Evolutionary conservation across 2,888 invertebrate species (phyloP).

Genomic region (Drosophila pegasa): DNA sequence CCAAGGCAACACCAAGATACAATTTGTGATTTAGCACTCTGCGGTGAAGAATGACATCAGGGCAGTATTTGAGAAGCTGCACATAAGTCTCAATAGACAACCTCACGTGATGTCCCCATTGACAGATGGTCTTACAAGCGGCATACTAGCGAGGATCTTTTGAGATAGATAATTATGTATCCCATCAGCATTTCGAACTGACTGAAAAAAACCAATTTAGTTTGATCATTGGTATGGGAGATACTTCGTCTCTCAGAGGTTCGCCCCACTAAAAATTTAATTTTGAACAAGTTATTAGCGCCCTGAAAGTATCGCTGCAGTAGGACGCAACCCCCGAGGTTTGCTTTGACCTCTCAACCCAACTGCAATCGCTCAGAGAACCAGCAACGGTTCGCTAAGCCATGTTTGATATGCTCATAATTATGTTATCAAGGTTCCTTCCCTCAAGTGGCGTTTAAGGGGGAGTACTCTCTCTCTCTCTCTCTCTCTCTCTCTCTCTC

Average conservation of each 20-base stretch:
- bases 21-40: no score
- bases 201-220: background rate
- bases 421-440: constrained; percentile 78
- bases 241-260: no score
- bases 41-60: no score
- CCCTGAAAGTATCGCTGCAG: background rate
- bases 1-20: no score
- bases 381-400: constrained; percentile 45
- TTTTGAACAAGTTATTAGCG: background rate
- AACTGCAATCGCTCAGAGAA: constrained; percentile 6
- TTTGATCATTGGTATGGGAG: background rate
- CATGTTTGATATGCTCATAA: constrained; percentile 76
- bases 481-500: background rate
- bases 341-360: constrained; percentile 46
- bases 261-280: background rate
- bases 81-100: no score
- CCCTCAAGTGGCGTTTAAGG: constrained; percentile 74
- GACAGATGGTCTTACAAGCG: no score
- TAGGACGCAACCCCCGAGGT: constrained; percentile 23
- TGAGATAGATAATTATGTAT: no score
- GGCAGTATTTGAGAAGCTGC: no score
- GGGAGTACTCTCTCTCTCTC: constrained; percentile 33
- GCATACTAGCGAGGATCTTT: no score
- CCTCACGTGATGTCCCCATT: no score
- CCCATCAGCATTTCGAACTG: no score